Evolutionary conservation across 2,888 invertebrate genomes (phyloP).

Genomic region (Lamellibrachia columna): DNA sequence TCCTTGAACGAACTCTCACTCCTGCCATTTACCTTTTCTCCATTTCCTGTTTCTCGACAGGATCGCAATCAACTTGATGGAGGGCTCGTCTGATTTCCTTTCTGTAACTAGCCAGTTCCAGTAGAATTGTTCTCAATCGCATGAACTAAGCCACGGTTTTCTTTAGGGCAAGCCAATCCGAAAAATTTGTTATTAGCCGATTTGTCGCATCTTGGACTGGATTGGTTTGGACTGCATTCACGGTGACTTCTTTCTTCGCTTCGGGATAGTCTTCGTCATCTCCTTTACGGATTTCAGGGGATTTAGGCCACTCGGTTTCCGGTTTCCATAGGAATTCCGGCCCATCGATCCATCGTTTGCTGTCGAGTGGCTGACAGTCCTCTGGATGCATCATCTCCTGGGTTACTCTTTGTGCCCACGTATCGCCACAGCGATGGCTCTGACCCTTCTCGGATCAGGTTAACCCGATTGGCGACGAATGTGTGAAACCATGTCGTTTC

Average conservation of each 20-base stretch:
- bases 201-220: not conserved
- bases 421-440: too few relatives aligned
- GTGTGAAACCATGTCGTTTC: too few relatives aligned
- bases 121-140: not conserved
- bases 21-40: not conserved
- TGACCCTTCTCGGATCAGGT: too few relatives aligned
- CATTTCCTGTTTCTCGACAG: not conserved
- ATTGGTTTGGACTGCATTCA: not conserved
- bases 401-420: too few relatives aligned
- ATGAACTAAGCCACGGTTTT: slow-evolving; percentile 24
- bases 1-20: too few relatives aligned
- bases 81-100: not conserved
- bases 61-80: too few relatives aligned
- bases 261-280: slow-evolving; percentile 31
- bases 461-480: too few relatives aligned
- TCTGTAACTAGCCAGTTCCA: not conserved
- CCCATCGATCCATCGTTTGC: too few relatives aligned
- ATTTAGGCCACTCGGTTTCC: not conserved
- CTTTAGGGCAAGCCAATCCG: slow-evolving; percentile 25
- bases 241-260: slow-evolving; percentile 21
- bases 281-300: not conserved
- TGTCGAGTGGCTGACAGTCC: too few relatives aligned
- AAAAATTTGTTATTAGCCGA: slow-evolving; percentile 24
- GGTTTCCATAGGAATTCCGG: not conserved
- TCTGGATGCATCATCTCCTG: too few relatives aligned